Evolutionary conservation across 1,140 invertebrate genomes (phyloP).

Genomic region (Nasonia longicornis): DNA sequence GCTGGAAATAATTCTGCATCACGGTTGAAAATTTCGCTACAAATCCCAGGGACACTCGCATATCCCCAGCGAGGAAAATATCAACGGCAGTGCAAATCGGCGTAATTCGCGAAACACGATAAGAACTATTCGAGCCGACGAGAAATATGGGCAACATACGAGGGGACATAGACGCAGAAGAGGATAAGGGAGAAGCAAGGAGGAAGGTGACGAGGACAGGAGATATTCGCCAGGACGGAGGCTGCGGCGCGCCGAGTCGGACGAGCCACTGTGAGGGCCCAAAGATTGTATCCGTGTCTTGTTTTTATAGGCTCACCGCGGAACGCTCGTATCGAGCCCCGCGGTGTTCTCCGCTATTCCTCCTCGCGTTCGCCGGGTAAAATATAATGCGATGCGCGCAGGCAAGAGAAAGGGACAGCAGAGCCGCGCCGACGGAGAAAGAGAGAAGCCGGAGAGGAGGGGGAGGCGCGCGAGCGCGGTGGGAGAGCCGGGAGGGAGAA

Average conservation of each 20-base stretch:
- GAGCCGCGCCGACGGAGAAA: constrained; percentile 34
- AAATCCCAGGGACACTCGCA: background rate
- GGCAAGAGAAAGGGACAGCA: constrained; percentile 43
- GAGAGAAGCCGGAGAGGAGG: constrained; percentile 43
- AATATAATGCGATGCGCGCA: constrained; percentile 47
- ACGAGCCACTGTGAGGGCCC: constrained; percentile 67
- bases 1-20: too few relatives aligned
- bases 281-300: constrained; percentile 68
- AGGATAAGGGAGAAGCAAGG: constrained; percentile 32
- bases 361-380: constrained; percentile 44
- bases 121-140: constrained; percentile 36
- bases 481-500: constrained; percentile 10
- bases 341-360: constrained; percentile 33
- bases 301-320: constrained; percentile 67
- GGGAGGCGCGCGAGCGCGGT: constrained; percentile 50
- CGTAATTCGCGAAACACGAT: constrained; percentile 42
- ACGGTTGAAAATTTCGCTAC: background rate
- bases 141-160: constrained; percentile 36
- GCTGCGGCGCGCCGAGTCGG: constrained; percentile 61
- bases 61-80: constrained; percentile 14
- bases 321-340: constrained; percentile 56
- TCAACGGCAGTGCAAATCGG: constrained; percentile 36
- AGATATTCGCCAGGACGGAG: constrained; percentile 53
- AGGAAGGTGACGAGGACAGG: constrained; percentile 51
- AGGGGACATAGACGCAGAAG: background rate